A percentile compares a stretch with the other conserved stretches of the same genome.
Conservation (phyloP, 2,888 invertebrate genomes). For the Drosophila tanythrix region DNA sequence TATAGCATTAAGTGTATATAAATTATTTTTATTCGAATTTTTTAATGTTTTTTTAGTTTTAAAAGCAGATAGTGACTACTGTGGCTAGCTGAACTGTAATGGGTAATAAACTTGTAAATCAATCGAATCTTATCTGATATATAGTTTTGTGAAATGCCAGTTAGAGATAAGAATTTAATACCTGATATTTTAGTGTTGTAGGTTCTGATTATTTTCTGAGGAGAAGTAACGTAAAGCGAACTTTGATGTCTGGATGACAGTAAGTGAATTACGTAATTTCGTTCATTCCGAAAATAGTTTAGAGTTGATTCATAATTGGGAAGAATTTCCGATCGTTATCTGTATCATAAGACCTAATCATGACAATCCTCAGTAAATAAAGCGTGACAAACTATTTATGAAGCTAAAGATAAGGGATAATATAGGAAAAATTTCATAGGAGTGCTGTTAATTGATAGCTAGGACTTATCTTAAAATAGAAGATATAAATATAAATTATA, state of each 20-base stretch:
- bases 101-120: constrained; percentile 22
- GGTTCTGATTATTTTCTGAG: not conserved
- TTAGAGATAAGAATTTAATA: constrained; percentile 18
- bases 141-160: constrained; percentile 11
- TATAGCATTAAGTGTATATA: not conserved
- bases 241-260: not conserved
- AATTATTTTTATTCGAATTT: accelerated
- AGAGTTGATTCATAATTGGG: constrained; percentile 2
- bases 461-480: not conserved
- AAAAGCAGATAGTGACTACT: not conserved
- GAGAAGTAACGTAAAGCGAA: not conserved
- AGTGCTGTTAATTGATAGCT: not conserved
- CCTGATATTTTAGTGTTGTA: constrained; percentile 8
- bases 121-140: constrained; percentile 17
- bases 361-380: not conserved
- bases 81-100: constrained; percentile 1
- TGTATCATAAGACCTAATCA: not conserved
- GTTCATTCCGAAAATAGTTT: not conserved
- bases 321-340: not conserved
- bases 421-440: not conserved
- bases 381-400: too few relatives aligned
- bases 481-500: not conserved
- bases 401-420: not conserved
- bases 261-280: not conserved
- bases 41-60: not conserved